These are phyloP conservation scores for Falco naumanni DNA, from an alignment of 2,797 vertebrate genomes.

Conservation along the genomic window DNA sequence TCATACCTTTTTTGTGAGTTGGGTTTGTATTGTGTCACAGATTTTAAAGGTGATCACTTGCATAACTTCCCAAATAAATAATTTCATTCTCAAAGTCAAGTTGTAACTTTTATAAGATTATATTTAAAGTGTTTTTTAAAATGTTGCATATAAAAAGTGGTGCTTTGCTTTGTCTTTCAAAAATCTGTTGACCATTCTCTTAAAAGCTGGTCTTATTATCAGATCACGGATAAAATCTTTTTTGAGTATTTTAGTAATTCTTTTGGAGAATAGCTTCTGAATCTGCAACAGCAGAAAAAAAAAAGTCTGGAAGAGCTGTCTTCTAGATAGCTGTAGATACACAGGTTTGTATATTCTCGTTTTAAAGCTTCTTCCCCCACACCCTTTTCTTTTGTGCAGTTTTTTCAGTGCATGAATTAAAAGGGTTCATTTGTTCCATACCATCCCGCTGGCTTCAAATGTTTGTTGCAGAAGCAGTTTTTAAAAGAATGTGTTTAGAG, in stretches of 20 bases:
- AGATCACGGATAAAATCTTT: background rate
- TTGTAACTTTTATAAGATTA: background rate
- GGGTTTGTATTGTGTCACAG: background rate
- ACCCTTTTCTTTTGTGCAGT: conserved; percentile 72
- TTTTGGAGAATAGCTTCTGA: background rate
- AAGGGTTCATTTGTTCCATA: conserved; percentile 82
- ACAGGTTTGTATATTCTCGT: background rate
- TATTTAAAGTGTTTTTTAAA: background rate
- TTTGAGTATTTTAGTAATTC: background rate
- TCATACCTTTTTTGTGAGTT: background rate
- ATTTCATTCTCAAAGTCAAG: background rate
- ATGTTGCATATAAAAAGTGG: background rate
- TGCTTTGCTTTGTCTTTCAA: background rate
- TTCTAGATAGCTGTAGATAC: background rate
- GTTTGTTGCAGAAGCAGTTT: conserved; percentile 88
- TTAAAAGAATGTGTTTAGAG: conserved; percentile 84
- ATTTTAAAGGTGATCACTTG: background rate
- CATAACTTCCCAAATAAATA: background rate
- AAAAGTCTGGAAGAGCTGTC: background rate
- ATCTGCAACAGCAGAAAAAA: background rate
- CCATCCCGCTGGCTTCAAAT: conserved; percentile 87
- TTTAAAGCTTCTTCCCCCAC: background rate
- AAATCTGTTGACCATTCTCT: background rate
- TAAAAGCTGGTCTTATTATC: background rate
- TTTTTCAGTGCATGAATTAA: conserved; percentile 78